A percentile compares a stretch with the other conserved stretches of the same genome.
phyloP scores from a whole-genome alignment of 2,113 vertebrate genomes.

The Myocastor coypus region DNA sequence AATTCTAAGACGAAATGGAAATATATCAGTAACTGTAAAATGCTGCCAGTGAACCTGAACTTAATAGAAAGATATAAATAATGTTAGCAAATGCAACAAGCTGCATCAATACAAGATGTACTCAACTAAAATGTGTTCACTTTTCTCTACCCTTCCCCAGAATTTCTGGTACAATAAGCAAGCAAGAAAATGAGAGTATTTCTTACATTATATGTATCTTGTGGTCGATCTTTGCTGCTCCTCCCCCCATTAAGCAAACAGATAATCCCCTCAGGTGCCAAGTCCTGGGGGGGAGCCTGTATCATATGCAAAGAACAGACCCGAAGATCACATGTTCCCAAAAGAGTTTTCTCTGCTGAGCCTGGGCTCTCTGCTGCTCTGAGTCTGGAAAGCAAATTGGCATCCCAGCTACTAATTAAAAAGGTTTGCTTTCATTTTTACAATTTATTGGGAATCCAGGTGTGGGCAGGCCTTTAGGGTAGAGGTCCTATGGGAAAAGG shows the following conservation, averaged over 20 bases:
- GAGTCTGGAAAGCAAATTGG: conserved; percentile 2
- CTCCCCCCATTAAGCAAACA: not conserved
- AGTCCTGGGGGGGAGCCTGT: not conserved
- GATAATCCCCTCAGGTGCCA: not conserved
- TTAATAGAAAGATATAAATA: conserved; percentile 50
- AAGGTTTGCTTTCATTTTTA: conserved; percentile 31
- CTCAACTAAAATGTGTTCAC: conserved; percentile 1
- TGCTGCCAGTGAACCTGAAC: conserved; percentile 18
- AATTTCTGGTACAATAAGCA: conserved; percentile 36
- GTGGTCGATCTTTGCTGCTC: not conserved
- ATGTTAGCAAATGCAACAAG: conserved; percentile 36
- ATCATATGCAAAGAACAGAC: not conserved
- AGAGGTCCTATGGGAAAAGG: not conserved
- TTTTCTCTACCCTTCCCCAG: conserved; percentile 8
- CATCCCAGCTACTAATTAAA: conserved; percentile 32
- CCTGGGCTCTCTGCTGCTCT: not conserved
- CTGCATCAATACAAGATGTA: conserved; percentile 36
- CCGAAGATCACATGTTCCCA: not conserved
- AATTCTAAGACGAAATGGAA: conserved; percentile 62
- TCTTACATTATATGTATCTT: conserved; percentile 40
- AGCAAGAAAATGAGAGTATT: conserved; percentile 41
- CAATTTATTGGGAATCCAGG: not conserved
- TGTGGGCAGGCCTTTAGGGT: not conserved
- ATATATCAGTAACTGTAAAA: conserved; percentile 6
- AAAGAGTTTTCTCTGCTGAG: not conserved